These are phyloP conservation scores for Colossoma macropomum DNA, from an alignment of 2,113 vertebrate species.

Conservation along the genomic window DNA sequence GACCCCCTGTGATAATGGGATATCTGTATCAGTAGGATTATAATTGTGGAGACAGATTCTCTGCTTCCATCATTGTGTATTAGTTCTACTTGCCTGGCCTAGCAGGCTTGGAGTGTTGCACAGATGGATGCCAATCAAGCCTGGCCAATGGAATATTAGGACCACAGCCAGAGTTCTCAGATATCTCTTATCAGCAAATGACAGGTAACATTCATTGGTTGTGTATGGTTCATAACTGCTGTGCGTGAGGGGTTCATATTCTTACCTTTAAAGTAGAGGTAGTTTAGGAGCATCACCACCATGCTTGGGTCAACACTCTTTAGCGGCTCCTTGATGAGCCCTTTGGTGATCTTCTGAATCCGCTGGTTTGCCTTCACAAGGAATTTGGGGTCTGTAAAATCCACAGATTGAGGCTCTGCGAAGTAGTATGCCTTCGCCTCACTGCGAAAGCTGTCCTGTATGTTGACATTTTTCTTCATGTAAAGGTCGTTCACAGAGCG, in stretches of 20 bases:
- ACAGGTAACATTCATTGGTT: too few species aligned
- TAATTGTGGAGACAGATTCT: too few species aligned
- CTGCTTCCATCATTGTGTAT: too few species aligned
- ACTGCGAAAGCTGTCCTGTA: slow-evolving; percentile 81
- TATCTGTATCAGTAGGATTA: too few species aligned
- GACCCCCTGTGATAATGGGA: too few species aligned
- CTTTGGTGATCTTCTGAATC: slow-evolving; percentile 91
- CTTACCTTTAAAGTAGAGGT: slow-evolving; percentile 97
- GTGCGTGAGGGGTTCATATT: not conserved
- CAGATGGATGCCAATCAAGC: not conserved
- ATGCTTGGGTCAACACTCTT: slow-evolving; percentile 84
- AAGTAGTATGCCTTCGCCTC: slow-evolving; percentile 88
- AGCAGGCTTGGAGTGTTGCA: not conserved
- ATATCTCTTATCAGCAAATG: too few species aligned
- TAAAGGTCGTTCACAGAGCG: slow-evolving; percentile 91
- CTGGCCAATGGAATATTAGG: too few species aligned
- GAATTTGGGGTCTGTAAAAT: slow-evolving; percentile 88
- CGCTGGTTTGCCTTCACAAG: slow-evolving; percentile 84
- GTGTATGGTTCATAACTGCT: too few species aligned
- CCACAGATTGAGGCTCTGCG: slow-evolving; percentile 86
- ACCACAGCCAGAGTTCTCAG: not conserved
- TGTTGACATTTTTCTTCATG: slow-evolving; percentile 78
- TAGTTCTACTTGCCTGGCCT: too few species aligned
- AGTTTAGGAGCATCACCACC: slow-evolving; percentile 93
- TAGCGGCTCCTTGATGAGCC: slow-evolving; percentile 90